Evolutionary conservation across 2,113 vertebrate species (phyloP).

Genomic region (Shinisaurus crocodilurus): DNA sequence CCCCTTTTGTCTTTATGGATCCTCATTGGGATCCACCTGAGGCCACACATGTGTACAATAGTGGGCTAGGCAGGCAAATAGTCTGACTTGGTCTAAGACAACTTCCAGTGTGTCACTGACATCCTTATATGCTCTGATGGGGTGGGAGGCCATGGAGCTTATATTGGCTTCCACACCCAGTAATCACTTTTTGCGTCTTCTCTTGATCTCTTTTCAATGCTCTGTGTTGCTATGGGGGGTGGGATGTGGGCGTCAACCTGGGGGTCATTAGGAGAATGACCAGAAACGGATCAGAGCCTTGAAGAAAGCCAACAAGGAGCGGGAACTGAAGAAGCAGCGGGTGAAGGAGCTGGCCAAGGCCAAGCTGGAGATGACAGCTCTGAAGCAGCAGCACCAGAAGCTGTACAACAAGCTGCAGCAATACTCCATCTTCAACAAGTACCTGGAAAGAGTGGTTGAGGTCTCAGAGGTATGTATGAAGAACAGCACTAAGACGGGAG

Average conservation of each 20-base stretch:
- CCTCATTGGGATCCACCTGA: neutral
- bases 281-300: conserved; percentile 66
- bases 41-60: neutral
- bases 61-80: neutral
- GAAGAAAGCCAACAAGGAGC: conserved; percentile 73
- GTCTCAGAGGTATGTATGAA: conserved; percentile 69
- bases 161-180: neutral
- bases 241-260: neutral
- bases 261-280: conserved; percentile 75
- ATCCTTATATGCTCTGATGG: neutral
- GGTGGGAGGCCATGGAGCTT: neutral
- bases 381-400: conserved; percentile 65
- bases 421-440: conserved; percentile 76
- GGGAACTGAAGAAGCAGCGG: conserved; percentile 54
- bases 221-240: neutral
- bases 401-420: conserved; percentile 68
- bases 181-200: neutral
- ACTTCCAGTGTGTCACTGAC: neutral
- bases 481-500: neutral
- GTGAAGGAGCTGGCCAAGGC: conserved; percentile 70
- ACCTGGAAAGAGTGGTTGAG: conserved; percentile 79
- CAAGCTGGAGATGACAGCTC: conserved; percentile 56
- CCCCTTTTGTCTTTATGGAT: neutral
- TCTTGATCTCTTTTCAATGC: neutral
- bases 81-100: neutral